These are phyloP conservation scores for Andrena dorsata DNA, from an alignment of 2,888 invertebrate genomes.

Conservation along the genomic window DNA sequence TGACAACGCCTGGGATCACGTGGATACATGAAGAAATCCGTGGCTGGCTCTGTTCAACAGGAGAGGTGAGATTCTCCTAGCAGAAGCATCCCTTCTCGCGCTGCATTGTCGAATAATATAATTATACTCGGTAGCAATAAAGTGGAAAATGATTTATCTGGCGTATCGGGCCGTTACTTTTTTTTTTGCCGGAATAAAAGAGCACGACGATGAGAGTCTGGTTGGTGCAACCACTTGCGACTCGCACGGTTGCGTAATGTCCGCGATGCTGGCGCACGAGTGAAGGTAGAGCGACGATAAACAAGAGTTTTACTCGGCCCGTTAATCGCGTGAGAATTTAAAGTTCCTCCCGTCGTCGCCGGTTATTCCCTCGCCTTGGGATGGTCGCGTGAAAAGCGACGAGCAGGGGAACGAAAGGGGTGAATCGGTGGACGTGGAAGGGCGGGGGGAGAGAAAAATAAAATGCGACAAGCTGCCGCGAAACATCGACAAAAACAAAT, in stretches of 20 bases:
- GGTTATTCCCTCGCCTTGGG: neutral
- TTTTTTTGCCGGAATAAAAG: neutral
- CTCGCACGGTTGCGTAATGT: slow-evolving; percentile 25
- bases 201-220: neutral
- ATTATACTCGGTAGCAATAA: neutral
- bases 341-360: slow-evolving; percentile 11
- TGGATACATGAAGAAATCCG: slow-evolving; percentile 62
- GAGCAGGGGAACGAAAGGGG: neutral
- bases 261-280: slow-evolving; percentile 9
- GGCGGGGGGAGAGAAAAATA: slow-evolving; percentile 36
- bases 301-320: slow-evolving; percentile 12
- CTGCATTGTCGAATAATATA: neutral
- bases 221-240: neutral
- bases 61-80: slow-evolving; percentile 46
- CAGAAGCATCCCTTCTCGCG: neutral
- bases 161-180: neutral
- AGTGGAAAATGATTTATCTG: too few species aligned
- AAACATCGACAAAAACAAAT: slow-evolving; percentile 70
- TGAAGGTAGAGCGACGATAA: slow-evolving; percentile 11
- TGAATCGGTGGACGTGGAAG: neutral
- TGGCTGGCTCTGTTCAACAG: neutral
- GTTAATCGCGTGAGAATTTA: slow-evolving; percentile 33
- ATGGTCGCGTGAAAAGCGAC: slow-evolving; percentile 35
- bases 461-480: slow-evolving; percentile 60
- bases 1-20: slow-evolving; percentile 55